Percentiles rank a stretch among this genome's conserved stretches.
Conservation (phyloP, 2,888 invertebrate species). For the Eugnorisma glareosa region DNA sequence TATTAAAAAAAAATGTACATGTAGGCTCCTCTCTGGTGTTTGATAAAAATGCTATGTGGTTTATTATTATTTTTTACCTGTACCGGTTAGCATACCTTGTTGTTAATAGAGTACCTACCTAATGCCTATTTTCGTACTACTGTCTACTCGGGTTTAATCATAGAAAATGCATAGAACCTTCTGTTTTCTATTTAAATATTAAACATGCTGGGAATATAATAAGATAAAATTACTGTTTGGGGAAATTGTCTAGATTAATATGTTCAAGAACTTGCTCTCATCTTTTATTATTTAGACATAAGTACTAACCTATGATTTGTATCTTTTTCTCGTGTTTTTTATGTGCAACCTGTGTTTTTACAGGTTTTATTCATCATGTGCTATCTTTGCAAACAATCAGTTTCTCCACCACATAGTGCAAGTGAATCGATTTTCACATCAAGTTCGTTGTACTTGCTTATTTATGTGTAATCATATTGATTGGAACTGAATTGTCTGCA, state of each 20-base stretch:
- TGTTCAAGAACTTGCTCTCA: background rate
- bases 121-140: background rate
- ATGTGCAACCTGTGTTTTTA: background rate
- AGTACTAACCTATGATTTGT: background rate
- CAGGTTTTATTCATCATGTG: background rate
- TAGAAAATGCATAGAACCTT: background rate
- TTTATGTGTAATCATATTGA: conserved; percentile 65
- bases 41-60: no score
- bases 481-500: conserved; percentile 58
- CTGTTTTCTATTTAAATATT: background rate
- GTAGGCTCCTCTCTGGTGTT: no score
- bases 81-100: no score
- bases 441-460: conserved; percentile 71
- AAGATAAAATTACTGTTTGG: background rate
- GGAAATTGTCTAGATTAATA: background rate
- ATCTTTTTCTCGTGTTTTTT: background rate
- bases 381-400: conserved; percentile 45
- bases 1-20: no score
- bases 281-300: background rate
- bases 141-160: background rate
- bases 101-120: background rate
- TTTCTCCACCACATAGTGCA: conserved; percentile 68
- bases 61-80: no score
- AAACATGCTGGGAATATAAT: background rate
- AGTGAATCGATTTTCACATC: conserved; percentile 65